phyloP scores from a whole-genome alignment of 2,888 invertebrate genomes.

The Cristatella mucedo region DNA sequence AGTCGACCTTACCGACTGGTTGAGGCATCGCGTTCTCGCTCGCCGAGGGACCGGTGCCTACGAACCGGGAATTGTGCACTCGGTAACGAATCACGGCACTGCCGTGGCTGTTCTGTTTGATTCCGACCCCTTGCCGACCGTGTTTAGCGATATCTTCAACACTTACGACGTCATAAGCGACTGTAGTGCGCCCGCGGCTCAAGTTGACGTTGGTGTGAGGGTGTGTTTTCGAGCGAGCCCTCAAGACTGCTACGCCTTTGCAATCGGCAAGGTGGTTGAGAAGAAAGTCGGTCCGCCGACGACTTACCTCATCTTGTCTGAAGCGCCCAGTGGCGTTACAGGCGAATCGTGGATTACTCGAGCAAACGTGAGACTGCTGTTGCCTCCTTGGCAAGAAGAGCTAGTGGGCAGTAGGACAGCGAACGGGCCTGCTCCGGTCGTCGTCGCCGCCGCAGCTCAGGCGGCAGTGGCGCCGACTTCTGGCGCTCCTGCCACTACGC shows the following conservation, averaged over 20 bases:
- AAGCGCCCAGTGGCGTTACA: constrained; percentile 29
- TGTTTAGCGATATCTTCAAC: constrained; percentile 54
- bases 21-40: constrained; percentile 75
- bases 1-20: constrained; percentile 79
- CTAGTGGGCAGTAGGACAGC: constrained; percentile 46
- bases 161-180: constrained; percentile 72
- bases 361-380: constrained; percentile 70
- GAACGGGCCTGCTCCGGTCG: constrained; percentile 9
- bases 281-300: constrained; percentile 51
- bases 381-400: constrained; percentile 94
- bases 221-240: constrained; percentile 51
- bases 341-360: constrained; percentile 54
- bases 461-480: too few relatives aligned
- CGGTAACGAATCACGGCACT: constrained; percentile 35
- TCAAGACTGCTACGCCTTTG: constrained; percentile 56
- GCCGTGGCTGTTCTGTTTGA: constrained; percentile 69
- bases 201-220: constrained; percentile 59
- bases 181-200: constrained; percentile 61
- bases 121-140: constrained; percentile 52
- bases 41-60: constrained; percentile 64
- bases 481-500: constrained; percentile 11
- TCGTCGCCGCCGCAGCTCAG: constrained; percentile 13
- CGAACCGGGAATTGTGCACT: constrained; percentile 63
- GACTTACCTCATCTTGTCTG: constrained; percentile 49
- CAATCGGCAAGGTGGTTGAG: constrained; percentile 63